Percentiles rank a stretch among this genome's conserved stretches.
phyloP scores from a whole-genome alignment of 30 jellyfish, hydroid and myxozoan species.

The Rhopilema esculentum region DNA sequence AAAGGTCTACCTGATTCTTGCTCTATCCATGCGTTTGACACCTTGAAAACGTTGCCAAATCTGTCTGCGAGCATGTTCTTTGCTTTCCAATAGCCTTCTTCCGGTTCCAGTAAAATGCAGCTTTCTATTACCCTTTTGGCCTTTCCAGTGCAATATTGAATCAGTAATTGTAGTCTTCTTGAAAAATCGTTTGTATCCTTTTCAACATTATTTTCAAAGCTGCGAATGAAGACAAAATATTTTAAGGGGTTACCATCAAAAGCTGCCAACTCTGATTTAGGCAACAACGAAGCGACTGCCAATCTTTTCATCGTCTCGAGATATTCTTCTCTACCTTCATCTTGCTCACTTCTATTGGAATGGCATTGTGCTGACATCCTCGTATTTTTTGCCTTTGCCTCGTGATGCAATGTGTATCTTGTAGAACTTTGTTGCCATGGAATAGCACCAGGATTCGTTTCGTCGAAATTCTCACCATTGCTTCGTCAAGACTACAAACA shows the following conservation, averaged over 20 bases:
- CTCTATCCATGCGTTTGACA: slow-evolving; percentile 45
- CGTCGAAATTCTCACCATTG: no score
- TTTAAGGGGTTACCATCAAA: slow-evolving; percentile 65
- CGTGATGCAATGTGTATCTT: no score
- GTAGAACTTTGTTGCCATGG: no score
- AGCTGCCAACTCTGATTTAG: slow-evolving; percentile 38
- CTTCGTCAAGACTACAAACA: no score
- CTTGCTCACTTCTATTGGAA: no score
- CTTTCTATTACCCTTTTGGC: slow-evolving; percentile 63
- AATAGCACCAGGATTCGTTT: background rate
- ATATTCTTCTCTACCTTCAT: slow-evolving; percentile 23
- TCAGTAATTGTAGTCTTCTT: slow-evolving; percentile 55
- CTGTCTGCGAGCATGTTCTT: slow-evolving; percentile 60
- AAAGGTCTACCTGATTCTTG: slow-evolving; percentile 39
- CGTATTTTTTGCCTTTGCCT: no score
- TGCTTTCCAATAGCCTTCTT: slow-evolving; percentile 51
- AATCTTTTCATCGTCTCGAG: slow-evolving; percentile 53
- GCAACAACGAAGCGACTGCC: slow-evolving; percentile 62
- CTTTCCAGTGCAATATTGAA: slow-evolving; percentile 60
- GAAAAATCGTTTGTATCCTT: slow-evolving; percentile 35
- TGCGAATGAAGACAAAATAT: slow-evolving; percentile 34
- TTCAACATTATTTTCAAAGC: slow-evolving; percentile 57
- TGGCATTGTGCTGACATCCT: no score
- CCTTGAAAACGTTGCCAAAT: slow-evolving; percentile 45
- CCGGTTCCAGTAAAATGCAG: slow-evolving; percentile 54